A percentile compares a stretch with the other conserved stretches of the same genome.
phyloP scores from a whole-genome alignment of 2,888 invertebrate species.

The Lithosia quadra region DNA sequence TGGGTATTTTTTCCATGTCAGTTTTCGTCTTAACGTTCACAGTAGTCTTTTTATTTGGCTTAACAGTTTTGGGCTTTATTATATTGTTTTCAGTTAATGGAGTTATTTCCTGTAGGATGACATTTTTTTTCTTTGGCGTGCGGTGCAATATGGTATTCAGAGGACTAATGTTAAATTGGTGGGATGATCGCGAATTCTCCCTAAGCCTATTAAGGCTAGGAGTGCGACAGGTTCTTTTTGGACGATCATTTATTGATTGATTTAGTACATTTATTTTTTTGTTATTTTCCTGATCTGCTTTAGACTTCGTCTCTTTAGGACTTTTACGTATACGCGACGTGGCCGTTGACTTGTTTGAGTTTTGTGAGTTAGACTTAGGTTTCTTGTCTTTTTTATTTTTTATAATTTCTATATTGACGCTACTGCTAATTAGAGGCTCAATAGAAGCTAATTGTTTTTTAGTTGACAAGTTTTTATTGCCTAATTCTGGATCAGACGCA shows the following conservation, averaged over 20 bases:
- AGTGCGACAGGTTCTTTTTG: neutral
- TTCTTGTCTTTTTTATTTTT: neutral
- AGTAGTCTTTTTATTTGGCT: slow-evolving; percentile 6
- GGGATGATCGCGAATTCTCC: slow-evolving; percentile 8
- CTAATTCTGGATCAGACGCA: neutral
- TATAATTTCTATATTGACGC: neutral
- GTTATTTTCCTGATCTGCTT: neutral
- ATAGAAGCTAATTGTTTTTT: neutral
- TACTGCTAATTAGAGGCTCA: neutral
- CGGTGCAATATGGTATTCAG: slow-evolving; percentile 14
- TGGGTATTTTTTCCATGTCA: slow-evolving; percentile 6
- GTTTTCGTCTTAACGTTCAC: neutral
- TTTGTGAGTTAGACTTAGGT: neutral
- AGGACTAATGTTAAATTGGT: slow-evolving; percentile 5
- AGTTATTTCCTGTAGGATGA: neutral
- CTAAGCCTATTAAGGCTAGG: neutral
- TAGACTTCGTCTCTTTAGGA: neutral
- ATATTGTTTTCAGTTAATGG: neutral
- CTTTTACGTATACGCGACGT: neutral
- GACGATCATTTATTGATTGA: slow-evolving; percentile 7
- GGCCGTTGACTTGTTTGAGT: neutral
- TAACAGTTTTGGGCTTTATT: neutral
- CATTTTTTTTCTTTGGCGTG: slow-evolving; percentile 7
- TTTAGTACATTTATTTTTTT: neutral
- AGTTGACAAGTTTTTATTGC: neutral